Base-by-base conservation (phyloP, 2,888 invertebrate species). In the Liposcelis brunnea region DNA sequence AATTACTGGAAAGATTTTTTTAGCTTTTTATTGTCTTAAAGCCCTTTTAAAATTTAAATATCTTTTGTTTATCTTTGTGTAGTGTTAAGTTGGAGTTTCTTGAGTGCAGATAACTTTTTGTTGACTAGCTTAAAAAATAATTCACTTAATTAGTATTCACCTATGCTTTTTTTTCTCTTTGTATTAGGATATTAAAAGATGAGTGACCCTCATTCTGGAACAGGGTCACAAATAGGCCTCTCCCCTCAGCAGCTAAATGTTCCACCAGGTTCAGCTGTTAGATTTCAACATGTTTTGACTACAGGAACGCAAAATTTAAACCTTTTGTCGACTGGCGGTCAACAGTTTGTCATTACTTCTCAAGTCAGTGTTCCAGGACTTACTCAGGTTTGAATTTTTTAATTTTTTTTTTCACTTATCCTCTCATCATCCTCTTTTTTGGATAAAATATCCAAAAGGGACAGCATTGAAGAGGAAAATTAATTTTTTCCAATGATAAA, bases 321-420 rank as follows among this genome's bases (percentile, higher is more conserved):
- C 54, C 61, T 63, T 34, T 58, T 63, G 48, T 58, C 62, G 33
- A 59, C 61, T 15, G 56, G 60, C 45, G 58, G 57, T 48, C 63
- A 63, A 48, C 64, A 64, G 52, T 63, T 62, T 55, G 62, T 64
- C 50, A 59, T 64, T 53, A 59, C 64, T 38, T 63, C 63, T 11
- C 60, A 60, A 44, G 50, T 50, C 58, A 52, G 47, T 44, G 65
- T 70, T 55, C 68, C 69, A 52, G 67, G 69, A 46, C 61, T 70
- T 40, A 58, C 69, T 47, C 70, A 70, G 66, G 70, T 70, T 54
- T 56, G 51, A 49, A 42, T 32, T n/a, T 21, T 32, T 8, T 18
- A 43, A 40, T 33, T 8, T 11, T 14, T 33, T 31, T 2, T 15
- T 14, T 14, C 1, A 32, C 15, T 42, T 42, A 2, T 2, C 42